Percentiles rank a stretch among this genome's conserved stretches.
phyloP scores from a whole-genome alignment of 2,888 invertebrate species.

The Pseudococcus longispinus region DNA sequence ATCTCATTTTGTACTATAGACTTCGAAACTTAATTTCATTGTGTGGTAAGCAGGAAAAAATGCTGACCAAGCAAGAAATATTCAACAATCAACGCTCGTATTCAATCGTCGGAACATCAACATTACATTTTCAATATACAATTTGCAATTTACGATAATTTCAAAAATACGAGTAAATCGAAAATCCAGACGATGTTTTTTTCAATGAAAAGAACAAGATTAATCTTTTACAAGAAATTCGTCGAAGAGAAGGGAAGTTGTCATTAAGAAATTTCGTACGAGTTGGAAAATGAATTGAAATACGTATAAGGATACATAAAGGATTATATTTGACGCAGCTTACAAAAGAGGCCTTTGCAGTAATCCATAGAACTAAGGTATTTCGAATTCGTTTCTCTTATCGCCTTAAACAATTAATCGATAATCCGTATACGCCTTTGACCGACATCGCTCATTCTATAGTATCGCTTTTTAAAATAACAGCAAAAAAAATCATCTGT shows the following conservation, averaged over 20 bases:
- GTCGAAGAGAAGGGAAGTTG: not conserved
- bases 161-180: too few species aligned
- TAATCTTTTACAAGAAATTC: not conserved
- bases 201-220: not conserved
- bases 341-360: slow-evolving; percentile 1
- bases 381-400: slow-evolving; percentile 29
- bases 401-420: slow-evolving; percentile 36
- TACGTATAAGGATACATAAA: not conserved
- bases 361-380: slow-evolving; percentile 26
- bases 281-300: not conserved
- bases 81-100: not conserved
- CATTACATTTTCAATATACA: too few species aligned
- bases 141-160: too few species aligned
- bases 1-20: not conserved
- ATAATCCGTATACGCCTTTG: slow-evolving; percentile 17
- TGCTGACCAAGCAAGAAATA: not conserved
- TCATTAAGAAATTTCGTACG: not conserved
- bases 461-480: not conserved
- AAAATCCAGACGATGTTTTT: not conserved
- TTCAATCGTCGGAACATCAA: not conserved
- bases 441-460: slow-evolving; percentile 1
- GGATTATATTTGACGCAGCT: not conserved
- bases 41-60: not conserved
- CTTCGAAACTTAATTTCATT: not conserved
- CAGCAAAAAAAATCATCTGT: not conserved